Evolutionary conservation across 2,888 invertebrate species (phyloP), one percentile per base, ranked within the genome.

Genomic region (Diaperis boleti): DNA sequence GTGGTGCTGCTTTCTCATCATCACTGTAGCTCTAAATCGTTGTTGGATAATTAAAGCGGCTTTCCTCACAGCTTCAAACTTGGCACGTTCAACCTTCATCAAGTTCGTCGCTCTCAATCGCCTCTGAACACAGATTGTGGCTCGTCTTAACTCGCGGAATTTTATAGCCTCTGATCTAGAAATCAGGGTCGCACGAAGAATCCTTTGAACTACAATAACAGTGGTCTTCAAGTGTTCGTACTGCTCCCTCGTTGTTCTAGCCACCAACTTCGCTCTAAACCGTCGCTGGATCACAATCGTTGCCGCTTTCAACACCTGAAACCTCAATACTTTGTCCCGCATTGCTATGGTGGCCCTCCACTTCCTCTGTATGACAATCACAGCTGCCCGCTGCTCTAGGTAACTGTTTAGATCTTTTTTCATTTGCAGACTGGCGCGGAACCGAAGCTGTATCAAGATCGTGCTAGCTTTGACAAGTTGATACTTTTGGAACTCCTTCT

Each of bases 1-100:
- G 59, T 79, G 84, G 10, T 73, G 39, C 3, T 64, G 52, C 65
- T 77, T 75, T 3, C 72, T 65, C 61, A 69, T 68, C 67, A 76
- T 81, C 76, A 79, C 22, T 1, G 26, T n/a, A 4, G 5, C 8
- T 45, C 13, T 45, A 11, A 26, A 7, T 26, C 4, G 10, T 22
- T 17, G 7, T 3, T 20, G 26, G 7, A 10, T 2, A 8, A 26
- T 11, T 1, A 5, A 6, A 2, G 8, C 10, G 6, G 7, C 10
- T 26, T 6, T 22, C n/a, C n/a, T n/a, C n/a, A n/a, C n/a, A 8
- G 14, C 39, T 6, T 7, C 41, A 35, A 77, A 66, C 63, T 76
- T 79, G n/a, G n/a, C n/a, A n/a, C n/a, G n/a, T n/a, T n/a, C n/a
- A n/a, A n/a, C n/a, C n/a, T n/a, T n/a, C n/a, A n/a, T n/a, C n/a